These are phyloP conservation scores for Chroicocephalus ridibundus DNA, from an alignment of 2,113 vertebrate genomes.

Conservation along the genomic window DNA sequence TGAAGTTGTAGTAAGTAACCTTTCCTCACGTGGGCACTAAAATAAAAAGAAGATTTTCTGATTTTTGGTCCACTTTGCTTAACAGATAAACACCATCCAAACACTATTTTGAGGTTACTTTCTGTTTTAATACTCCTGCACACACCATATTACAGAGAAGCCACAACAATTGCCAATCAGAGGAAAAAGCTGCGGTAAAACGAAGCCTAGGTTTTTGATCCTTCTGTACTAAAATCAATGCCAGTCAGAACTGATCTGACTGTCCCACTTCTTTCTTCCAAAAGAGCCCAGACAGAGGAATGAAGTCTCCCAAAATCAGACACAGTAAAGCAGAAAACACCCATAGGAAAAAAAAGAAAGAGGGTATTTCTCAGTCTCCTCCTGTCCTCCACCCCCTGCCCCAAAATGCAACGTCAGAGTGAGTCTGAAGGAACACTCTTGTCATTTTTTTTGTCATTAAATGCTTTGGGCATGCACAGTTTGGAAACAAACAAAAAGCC, in stretches of 20 bases:
- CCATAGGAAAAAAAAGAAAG: neutral
- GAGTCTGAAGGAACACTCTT: neutral
- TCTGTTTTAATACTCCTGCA: neutral
- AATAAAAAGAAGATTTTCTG: slow-evolving; percentile 55
- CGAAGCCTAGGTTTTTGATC: neutral
- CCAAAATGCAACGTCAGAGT: neutral
- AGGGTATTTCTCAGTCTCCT: neutral
- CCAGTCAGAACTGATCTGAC: neutral
- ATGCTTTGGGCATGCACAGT: neutral
- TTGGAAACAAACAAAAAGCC: neutral
- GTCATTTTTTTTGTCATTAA: neutral
- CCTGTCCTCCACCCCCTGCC: accelerated
- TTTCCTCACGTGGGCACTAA: slow-evolving; percentile 79
- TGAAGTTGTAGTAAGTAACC: slow-evolving; percentile 69
- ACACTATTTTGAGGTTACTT: neutral
- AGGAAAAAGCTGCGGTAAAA: neutral
- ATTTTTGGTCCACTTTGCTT: neutral
- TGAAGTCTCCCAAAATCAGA: neutral
- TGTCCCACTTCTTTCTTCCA: neutral
- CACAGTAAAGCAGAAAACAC: neutral
- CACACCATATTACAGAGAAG: neutral
- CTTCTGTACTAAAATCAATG: neutral
- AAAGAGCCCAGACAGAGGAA: neutral
- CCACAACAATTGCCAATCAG: neutral
- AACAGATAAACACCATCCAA: neutral